Conservation (phyloP, 2,113 vertebrate genomes). For the Maccullochella peelii region DNA sequence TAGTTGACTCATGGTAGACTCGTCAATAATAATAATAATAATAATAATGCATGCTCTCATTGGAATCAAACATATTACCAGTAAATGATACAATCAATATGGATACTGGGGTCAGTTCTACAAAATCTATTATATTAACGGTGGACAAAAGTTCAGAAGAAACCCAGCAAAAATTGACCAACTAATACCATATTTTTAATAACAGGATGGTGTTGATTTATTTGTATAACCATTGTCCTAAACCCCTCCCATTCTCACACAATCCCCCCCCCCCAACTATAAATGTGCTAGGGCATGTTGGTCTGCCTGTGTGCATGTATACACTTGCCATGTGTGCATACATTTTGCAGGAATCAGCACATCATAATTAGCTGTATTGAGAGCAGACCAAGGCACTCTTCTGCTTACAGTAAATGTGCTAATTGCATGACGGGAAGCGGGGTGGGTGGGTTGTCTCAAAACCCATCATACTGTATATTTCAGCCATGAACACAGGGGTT, state of each 20-base stretch:
- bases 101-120: too few species aligned
- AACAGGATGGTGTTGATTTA: not conserved
- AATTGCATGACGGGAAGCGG: not conserved
- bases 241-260: not conserved
- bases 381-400: not conserved
- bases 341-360: not conserved
- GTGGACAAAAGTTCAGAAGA: not conserved
- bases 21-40: not conserved
- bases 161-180: not conserved
- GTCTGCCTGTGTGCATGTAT: not conserved
- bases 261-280: too few species aligned
- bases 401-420: constrained; percentile 20
- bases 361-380: constrained; percentile 12
- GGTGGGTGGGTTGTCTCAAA: not conserved
- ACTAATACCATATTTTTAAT: not conserved
- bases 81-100: not conserved
- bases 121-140: not conserved
- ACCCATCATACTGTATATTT: constrained; percentile 4
- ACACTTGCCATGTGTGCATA: not conserved
- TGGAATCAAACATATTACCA: not conserved
- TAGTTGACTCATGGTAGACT: not conserved
- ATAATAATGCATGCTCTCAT: not conserved
- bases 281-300: not conserved
- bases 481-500: constrained; percentile 8
- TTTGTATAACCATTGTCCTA: not conserved